phyloP scores from a whole-genome alignment of 2,797 vertebrate species.

The Acanthopagrus latus region DNA sequence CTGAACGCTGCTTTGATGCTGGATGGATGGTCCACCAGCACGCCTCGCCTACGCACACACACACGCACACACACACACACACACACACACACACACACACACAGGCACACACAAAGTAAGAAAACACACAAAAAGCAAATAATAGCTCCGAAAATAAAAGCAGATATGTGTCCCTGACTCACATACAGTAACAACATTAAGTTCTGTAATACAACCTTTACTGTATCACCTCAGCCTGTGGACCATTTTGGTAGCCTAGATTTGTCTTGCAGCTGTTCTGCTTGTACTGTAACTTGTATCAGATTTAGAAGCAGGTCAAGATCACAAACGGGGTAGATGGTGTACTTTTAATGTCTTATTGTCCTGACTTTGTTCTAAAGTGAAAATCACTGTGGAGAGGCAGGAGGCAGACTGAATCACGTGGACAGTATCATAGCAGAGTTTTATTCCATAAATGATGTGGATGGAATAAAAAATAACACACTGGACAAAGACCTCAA shows the following conservation, averaged over 20 bases:
- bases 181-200: not conserved
- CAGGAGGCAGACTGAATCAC: not conserved
- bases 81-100: slow-evolving; percentile 49
- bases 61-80: slow-evolving; percentile 49
- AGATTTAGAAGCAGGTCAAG: slow-evolving; percentile 41
- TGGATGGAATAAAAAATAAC: not conserved
- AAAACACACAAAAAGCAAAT: not conserved
- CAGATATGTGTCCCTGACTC: slow-evolving; percentile 3
- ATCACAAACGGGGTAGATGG: slow-evolving; percentile 8
- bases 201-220: not conserved
- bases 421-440: not conserved
- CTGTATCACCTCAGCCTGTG: slow-evolving; percentile 5
- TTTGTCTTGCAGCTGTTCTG: slow-evolving; percentile 29
- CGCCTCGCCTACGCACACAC: slow-evolving; percentile 88
- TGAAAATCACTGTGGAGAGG: not conserved
- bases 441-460: not conserved
- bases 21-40: slow-evolving; percentile 99
- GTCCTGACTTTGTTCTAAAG: slow-evolving; percentile 25
- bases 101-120: not conserved
- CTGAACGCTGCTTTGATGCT: slow-evolving; percentile 96
- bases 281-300: slow-evolving; percentile 16
- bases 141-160: slow-evolving; percentile 13
- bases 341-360: not conserved
- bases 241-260: slow-evolving; percentile 23
- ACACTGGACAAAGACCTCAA: not conserved